Evolutionary conservation across 2,113 vertebrate genomes (phyloP), one percentile per base, ranked within the genome.

Genomic region (Bathybates hornii): DNA sequence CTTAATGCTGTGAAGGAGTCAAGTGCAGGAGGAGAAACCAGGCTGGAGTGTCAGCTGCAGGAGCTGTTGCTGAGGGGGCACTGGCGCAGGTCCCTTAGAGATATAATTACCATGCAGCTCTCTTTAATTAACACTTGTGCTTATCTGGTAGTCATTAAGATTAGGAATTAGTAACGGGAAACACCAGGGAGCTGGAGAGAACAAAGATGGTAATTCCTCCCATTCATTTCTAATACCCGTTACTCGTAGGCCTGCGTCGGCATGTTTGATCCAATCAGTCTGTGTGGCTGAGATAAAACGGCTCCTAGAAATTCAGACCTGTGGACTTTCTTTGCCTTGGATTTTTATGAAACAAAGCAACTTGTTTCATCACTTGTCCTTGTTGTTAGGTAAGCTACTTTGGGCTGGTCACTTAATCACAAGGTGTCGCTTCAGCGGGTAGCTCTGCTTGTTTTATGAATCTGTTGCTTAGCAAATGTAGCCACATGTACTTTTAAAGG

Each of bases 61-160:
- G 93, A 81, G 43, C 50, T 53, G 89, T 43, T 87, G 80, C 84
- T 78, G 86, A 83, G 78, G 85, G 76, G 87, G 63, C 76, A 57
- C 36, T 92, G 93, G 92, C 79, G 3, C 89, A 81, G 89, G 87
- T 93, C 45, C 91, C 91, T 93, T 56, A 19, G 89, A 93, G 89
- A 94, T 92, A 90, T 91, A 89, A 93, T 95, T 92, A 95, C 82
- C 82, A 92, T 79, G 81, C 90, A 45, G 85, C 88, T 89, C 87
- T 86, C 88, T 89, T 94, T 95, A 93, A 95, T 94, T 90, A 94
- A 93, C 93, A 89, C 89, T 89, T 80, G 83, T 87, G 91, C 78
- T 93, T 89, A 93, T 94, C 90, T 92, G 79, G 48, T 87, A 88
- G 85, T 95, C 94, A 93, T 95, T 93, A 87, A 85, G 91, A 95